phyloP scores from a whole-genome alignment of 2,888 invertebrate species.

The Acrobasis consociella region DNA sequence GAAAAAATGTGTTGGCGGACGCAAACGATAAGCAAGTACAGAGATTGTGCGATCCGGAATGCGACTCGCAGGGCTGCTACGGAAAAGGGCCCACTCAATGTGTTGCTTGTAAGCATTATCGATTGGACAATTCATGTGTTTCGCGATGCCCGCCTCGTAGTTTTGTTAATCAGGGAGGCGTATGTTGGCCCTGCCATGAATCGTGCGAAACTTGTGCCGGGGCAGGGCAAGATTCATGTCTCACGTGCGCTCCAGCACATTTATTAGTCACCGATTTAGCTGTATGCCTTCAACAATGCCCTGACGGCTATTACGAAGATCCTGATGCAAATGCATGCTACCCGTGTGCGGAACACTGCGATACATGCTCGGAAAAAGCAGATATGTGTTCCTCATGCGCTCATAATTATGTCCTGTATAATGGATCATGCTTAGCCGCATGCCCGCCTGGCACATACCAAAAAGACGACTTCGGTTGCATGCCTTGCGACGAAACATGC shows the following conservation, averaged over 20 bases:
- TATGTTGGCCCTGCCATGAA: slow-evolving; percentile 94
- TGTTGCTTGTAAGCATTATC: slow-evolving; percentile 91
- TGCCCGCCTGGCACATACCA: slow-evolving; percentile 93
- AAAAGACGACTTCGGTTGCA: slow-evolving; percentile 93
- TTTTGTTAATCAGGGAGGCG: slow-evolving; percentile 90
- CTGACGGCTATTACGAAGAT: slow-evolving; percentile 94
- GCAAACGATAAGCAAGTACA: slow-evolving; percentile 84
- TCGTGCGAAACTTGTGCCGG: slow-evolving; percentile 95
- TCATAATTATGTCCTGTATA: slow-evolving; percentile 92
- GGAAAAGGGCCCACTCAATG: slow-evolving; percentile 93
- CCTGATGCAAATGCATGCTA: slow-evolving; percentile 90
- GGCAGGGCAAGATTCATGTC: slow-evolving; percentile 92
- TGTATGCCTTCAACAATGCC: slow-evolving; percentile 93
- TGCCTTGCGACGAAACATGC: slow-evolving; percentile 89
- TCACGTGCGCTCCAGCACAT: slow-evolving; percentile 92
- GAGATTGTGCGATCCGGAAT: slow-evolving; percentile 91
- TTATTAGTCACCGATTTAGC: slow-evolving; percentile 92
- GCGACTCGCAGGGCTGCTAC: slow-evolving; percentile 90
- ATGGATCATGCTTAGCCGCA: slow-evolving; percentile 91
- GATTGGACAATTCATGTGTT: slow-evolving; percentile 92
- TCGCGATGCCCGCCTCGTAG: slow-evolving; percentile 92
- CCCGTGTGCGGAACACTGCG: slow-evolving; percentile 94
- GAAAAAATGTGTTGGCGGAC: slow-evolving; percentile 84
- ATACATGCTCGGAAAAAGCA: slow-evolving; percentile 91
- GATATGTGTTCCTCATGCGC: slow-evolving; percentile 94